phyloP scores from a whole-genome alignment of 2,113 vertebrate genomes.

The Leucoraja erinaceus region DNA sequence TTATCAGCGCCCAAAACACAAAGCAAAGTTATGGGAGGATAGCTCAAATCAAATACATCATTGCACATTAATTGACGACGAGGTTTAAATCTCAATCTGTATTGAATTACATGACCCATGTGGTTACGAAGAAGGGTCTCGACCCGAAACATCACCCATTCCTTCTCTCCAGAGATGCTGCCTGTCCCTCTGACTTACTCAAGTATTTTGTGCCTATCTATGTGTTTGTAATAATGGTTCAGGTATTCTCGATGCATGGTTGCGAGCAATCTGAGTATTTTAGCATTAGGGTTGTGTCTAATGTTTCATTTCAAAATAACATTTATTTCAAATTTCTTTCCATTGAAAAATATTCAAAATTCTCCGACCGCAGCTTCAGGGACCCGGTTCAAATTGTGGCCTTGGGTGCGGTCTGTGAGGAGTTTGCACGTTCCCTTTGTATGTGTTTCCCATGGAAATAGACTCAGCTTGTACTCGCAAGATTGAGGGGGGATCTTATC shows the following conservation, averaged over 20 bases:
- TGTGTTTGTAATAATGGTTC: not conserved
- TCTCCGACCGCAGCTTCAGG: too few relatives aligned
- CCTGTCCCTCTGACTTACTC: too few relatives aligned
- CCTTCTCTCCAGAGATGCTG: too few relatives aligned
- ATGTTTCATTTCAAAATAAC: not conserved
- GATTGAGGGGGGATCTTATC: too few relatives aligned
- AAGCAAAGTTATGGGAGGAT: not conserved
- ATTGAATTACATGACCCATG: not conserved
- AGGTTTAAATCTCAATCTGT: not conserved
- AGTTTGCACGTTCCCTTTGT: too few relatives aligned
- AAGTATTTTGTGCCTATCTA: too few relatives aligned
- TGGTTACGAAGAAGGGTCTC: not conserved
- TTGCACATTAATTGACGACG: too few relatives aligned
- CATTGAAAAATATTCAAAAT: not conserved
- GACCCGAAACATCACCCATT: too few relatives aligned
- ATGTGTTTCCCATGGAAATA: too few relatives aligned
- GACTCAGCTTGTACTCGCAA: too few relatives aligned
- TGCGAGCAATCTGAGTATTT: not conserved
- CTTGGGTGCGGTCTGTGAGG: too few relatives aligned
- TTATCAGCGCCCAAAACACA: not conserved
- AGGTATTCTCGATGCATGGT: not conserved
- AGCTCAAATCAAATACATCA: not conserved
- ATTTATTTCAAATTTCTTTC: not conserved
- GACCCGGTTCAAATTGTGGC: too few relatives aligned
- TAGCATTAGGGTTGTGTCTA: not conserved